phyloP scores from a whole-genome alignment of 2,113 vertebrate species.

The Mesoclemmys tuberculata region DNA sequence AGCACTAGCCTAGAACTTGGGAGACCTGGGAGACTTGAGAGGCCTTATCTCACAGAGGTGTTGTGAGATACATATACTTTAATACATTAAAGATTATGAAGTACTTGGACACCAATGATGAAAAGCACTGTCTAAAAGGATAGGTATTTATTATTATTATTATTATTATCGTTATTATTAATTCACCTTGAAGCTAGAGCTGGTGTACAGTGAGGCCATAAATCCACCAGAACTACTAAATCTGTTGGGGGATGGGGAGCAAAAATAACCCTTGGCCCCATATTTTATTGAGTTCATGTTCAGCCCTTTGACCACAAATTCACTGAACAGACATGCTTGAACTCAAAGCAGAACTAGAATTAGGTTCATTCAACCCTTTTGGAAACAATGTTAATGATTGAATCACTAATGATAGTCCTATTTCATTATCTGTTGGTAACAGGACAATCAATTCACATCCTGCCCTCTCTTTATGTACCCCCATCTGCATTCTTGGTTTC shows the following conservation, averaged over 20 bases:
- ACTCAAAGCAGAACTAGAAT: not conserved
- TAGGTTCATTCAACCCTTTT: not conserved
- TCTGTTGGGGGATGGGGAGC: too few species aligned
- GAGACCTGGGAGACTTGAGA: too few species aligned
- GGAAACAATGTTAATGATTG: not conserved
- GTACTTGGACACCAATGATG: too few species aligned
- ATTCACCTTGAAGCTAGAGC: not conserved
- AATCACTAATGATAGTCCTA: not conserved
- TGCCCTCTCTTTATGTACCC: not conserved
- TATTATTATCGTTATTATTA: not conserved
- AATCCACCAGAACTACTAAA: not conserved
- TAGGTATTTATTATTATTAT: not conserved
- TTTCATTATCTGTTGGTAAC: not conserved
- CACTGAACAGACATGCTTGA: not conserved
- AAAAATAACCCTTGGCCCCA: not conserved
- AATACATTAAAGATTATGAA: too few species aligned
- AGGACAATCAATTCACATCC: accelerated
- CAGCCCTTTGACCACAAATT: not conserved
- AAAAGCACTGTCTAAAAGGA: too few species aligned
- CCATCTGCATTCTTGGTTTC: not conserved
- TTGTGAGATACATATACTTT: too few species aligned
- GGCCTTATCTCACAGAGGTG: too few species aligned
- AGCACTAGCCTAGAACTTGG: too few species aligned
- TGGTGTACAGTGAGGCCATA: not conserved
- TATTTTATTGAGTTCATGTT: not conserved